A percentile compares a stretch with the other conserved stretches of the same genome.
phyloP scores from a whole-genome alignment of 2,888 invertebrate species.

The Coelogynopora nodosa region DNA sequence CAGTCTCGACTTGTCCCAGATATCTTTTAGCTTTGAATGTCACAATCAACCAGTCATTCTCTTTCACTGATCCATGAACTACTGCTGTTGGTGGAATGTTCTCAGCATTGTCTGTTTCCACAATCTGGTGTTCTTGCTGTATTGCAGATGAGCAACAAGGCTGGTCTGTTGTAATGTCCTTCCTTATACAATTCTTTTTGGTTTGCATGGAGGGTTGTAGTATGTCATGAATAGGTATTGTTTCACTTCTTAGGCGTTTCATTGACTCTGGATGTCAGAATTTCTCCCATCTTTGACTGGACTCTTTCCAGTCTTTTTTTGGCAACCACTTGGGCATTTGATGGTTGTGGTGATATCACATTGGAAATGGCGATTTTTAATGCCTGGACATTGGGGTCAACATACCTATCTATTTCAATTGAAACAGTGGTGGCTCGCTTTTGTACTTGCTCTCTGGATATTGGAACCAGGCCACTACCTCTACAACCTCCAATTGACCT shows the following conservation, averaged over 20 bases:
- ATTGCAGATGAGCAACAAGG: neutral
- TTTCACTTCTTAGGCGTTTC: neutral
- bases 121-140: neutral
- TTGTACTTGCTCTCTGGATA: too few species aligned
- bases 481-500: too few species aligned
- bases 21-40: too few species aligned
- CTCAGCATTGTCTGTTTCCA: neutral
- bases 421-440: neutral
- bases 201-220: neutral
- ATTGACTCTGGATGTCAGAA: neutral
- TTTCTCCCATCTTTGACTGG: neutral
- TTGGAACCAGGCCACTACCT: too few species aligned
- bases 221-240: neutral
- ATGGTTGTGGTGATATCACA: neutral
- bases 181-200: neutral
- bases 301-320: neutral
- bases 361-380: neutral
- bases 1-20: neutral
- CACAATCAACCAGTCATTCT: neutral
- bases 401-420: neutral
- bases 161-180: neutral
- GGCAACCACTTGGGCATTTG: neutral
- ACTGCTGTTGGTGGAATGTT: neutral
- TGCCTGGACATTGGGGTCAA: neutral
- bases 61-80: neutral